A percentile compares a stretch with the other conserved stretches of the same genome.
phyloP scores from a whole-genome alignment of 2,113 vertebrate genomes.

The Cettia cetti region DNA sequence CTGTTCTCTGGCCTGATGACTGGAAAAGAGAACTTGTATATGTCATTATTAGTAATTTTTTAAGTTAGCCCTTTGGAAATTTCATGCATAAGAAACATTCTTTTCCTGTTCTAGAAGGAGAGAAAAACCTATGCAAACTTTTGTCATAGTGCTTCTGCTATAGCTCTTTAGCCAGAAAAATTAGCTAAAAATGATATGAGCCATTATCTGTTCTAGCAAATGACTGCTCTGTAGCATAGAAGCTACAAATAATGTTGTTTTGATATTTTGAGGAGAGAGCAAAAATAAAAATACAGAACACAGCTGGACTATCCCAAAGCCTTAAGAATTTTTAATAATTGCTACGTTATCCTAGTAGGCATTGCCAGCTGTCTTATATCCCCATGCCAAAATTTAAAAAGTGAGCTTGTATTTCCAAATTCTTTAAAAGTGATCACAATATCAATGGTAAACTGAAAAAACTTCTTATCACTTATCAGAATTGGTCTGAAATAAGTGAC shows the following conservation, averaged over 20 bases:
- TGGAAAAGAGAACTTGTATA: background rate
- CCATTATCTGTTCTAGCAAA: background rate
- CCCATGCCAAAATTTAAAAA: background rate
- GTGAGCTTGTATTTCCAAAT: background rate
- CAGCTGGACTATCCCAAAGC: background rate
- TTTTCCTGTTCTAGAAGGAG: background rate
- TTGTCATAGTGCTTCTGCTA: background rate
- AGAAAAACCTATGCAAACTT: background rate
- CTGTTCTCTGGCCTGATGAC: background rate
- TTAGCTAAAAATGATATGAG: background rate
- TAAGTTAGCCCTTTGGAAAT: background rate
- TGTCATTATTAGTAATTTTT: background rate
- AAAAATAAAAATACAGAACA: background rate
- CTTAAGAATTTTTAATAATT: background rate
- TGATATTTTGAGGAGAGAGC: background rate
- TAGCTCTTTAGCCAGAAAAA: background rate
- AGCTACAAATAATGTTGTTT: background rate
- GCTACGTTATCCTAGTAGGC: background rate
- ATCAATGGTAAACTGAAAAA: background rate
- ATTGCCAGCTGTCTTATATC: background rate
- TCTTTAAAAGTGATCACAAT: background rate
- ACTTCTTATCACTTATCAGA: background rate
- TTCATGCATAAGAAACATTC: background rate
- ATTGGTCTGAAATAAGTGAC: background rate
- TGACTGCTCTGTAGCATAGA: background rate